A percentile compares a stretch with the other conserved stretches of the same genome.
These are phyloP conservation scores for Leptinotarsa peninsularis DNA, from an alignment of 2,888 invertebrate genomes.

Conservation along the genomic window DNA sequence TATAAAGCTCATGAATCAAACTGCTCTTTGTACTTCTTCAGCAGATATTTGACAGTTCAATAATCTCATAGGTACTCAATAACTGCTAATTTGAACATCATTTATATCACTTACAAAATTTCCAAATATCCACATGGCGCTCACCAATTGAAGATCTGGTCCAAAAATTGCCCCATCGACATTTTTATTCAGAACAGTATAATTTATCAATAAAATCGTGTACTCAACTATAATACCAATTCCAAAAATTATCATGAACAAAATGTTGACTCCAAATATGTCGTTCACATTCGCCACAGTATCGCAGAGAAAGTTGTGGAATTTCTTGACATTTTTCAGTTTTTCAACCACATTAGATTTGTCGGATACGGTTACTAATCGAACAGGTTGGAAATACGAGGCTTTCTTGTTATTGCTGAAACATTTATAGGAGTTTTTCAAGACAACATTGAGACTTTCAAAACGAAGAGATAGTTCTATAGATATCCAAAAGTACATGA, in stretches of 20 bases:
- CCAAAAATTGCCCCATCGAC: conserved; percentile 24
- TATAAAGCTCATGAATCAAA: too few relatives aligned
- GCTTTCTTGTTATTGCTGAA: neutral
- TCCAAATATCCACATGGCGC: conserved; percentile 24
- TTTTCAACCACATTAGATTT: neutral
- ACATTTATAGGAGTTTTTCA: neutral
- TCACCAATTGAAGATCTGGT: conserved; percentile 2
- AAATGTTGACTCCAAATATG: conserved; percentile 27
- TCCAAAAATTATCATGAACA: conserved; percentile 20
- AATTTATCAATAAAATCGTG: conserved; percentile 19
- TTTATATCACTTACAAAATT: neutral
- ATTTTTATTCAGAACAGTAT: conserved; percentile 14
- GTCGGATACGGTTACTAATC: neutral
- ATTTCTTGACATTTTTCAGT: conserved; percentile 23
- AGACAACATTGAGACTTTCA: neutral
- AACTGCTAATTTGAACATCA: neutral
- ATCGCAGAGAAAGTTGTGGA: conserved; percentile 30
- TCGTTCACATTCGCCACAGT: conserved; percentile 20
- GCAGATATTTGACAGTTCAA: neutral
- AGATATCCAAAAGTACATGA: conserved; percentile 17
- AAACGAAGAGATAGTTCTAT: conserved; percentile 3
- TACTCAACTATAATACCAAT: conserved; percentile 24
- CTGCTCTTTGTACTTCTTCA: too few relatives aligned
- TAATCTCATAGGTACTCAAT: neutral
- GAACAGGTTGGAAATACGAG: neutral